These are phyloP conservation scores for Mustela nigripes DNA, from an alignment of 2,113 vertebrate genomes.

Conservation along the genomic window DNA sequence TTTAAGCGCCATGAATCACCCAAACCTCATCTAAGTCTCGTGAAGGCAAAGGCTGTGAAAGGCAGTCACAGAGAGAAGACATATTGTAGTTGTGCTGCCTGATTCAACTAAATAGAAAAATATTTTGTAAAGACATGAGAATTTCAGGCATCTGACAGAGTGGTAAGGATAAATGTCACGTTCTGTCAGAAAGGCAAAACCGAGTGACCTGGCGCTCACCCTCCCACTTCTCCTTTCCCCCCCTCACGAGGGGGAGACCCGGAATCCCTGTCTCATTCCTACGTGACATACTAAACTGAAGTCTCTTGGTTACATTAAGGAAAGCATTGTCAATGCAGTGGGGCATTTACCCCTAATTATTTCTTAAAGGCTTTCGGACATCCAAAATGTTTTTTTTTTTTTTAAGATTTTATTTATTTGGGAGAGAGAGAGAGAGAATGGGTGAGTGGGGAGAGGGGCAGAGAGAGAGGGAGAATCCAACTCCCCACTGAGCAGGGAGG, in stretches of 20 bases:
- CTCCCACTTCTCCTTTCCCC: neutral
- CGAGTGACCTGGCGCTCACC: slow-evolving; percentile 61
- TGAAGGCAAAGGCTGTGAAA: slow-evolving; percentile 87
- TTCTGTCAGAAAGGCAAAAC: slow-evolving; percentile 70
- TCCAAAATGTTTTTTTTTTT: neutral
- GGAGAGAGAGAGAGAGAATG: neutral
- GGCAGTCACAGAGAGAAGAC: slow-evolving; percentile 85
- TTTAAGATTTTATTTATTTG: neutral
- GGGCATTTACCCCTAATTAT: neutral
- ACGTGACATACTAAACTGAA: neutral
- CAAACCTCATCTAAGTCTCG: slow-evolving; percentile 89
- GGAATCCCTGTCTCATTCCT: neutral
- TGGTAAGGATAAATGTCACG: slow-evolving; percentile 83
- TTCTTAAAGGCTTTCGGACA: neutral
- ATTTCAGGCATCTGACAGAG: slow-evolving; percentile 79
- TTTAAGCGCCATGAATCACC: slow-evolving; percentile 91
- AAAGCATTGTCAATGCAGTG: neutral
- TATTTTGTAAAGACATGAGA: slow-evolving; percentile 86
- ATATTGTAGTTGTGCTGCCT: slow-evolving; percentile 84
- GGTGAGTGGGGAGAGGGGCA: neutral
- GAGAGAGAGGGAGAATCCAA: neutral
- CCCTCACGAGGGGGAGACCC: neutral
- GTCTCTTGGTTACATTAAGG: neutral
- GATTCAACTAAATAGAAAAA: slow-evolving; percentile 88
- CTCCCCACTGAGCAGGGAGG: neutral